Evolutionary conservation across 2,797 vertebrate species (phyloP).

Genomic region (Schizopygopsis pylzovi): DNA sequence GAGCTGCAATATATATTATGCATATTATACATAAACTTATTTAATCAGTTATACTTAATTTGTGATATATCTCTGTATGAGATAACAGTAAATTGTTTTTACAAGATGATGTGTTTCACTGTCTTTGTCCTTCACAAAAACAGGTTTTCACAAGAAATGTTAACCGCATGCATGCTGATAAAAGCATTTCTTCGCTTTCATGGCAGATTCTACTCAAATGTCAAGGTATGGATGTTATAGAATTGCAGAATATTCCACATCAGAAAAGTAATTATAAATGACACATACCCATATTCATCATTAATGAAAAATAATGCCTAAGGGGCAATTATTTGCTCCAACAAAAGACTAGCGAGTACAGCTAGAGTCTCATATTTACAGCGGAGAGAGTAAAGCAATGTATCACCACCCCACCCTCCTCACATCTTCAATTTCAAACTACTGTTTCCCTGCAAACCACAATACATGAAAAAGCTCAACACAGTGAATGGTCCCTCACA

Average conservation of each 20-base stretch:
- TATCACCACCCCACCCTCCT: conserved; percentile 36
- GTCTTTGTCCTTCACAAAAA: neutral
- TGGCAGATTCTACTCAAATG: conserved; percentile 3
- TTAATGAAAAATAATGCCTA: conserved; percentile 3
- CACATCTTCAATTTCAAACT: conserved; percentile 36
- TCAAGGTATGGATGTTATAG: neutral
- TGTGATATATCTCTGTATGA: neutral
- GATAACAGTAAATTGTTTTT: neutral
- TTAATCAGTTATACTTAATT: neutral
- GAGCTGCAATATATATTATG: neutral
- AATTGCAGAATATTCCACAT: neutral
- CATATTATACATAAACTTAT: neutral
- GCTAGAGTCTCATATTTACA: conserved; percentile 31
- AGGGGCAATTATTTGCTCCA: conserved; percentile 7
- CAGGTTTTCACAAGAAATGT: conserved; percentile 27
- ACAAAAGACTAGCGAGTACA: conserved; percentile 37
- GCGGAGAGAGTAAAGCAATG: conserved; percentile 17
- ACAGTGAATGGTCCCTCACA: neutral
- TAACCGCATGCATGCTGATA: neutral
- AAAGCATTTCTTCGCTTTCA: neutral
- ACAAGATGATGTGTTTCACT: neutral
- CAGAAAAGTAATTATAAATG: conserved; percentile 9
- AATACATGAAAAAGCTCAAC: conserved; percentile 29
- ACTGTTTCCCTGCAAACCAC: conserved; percentile 12
- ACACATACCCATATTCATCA: neutral